These are phyloP conservation scores for Plagiodera versicolora DNA, from an alignment of 2,888 invertebrate genomes.

Conservation along the genomic window DNA sequence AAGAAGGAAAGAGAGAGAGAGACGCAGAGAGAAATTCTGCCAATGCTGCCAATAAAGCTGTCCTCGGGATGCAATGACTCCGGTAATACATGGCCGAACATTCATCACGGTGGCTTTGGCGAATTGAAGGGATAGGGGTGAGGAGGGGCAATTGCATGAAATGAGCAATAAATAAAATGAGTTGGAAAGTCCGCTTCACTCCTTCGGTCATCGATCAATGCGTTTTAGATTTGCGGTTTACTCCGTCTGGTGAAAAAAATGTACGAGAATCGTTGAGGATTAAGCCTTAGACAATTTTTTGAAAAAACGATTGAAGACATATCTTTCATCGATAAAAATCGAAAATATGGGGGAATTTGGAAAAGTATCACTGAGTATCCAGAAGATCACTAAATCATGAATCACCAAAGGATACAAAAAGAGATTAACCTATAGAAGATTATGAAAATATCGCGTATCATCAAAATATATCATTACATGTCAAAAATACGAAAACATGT, in stretches of 20 bases:
- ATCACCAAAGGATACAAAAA: no score
- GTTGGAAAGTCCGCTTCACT: slow-evolving; percentile 8
- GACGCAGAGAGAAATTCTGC: not conserved
- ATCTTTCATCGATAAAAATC: no score
- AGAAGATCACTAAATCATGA: no score
- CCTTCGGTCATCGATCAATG: slow-evolving; percentile 10
- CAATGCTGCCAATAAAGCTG: not conserved
- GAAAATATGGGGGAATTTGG: no score
- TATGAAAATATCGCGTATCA: no score
- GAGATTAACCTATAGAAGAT: no score
- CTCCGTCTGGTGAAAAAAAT: not conserved
- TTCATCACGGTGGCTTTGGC: not conserved
- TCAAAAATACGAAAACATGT: no score
- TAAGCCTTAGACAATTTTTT: no score
- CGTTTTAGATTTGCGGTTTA: slow-evolving; percentile 9
- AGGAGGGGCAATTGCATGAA: slow-evolving; percentile 11
- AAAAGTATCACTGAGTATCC: no score
- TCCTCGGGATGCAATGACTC: slow-evolving; percentile 1
- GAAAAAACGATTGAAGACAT: no score
- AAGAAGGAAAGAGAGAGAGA: not conserved
- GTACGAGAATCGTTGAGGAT: not conserved
- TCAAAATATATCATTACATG: no score
- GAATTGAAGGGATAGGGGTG: not conserved
- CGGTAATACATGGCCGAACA: slow-evolving; percentile 1
- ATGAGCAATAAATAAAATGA: slow-evolving; percentile 16